These are phyloP conservation scores for Smutsia temminckii DNA, from an alignment of 2,797 vertebrate species.

Conservation along the genomic window DNA sequence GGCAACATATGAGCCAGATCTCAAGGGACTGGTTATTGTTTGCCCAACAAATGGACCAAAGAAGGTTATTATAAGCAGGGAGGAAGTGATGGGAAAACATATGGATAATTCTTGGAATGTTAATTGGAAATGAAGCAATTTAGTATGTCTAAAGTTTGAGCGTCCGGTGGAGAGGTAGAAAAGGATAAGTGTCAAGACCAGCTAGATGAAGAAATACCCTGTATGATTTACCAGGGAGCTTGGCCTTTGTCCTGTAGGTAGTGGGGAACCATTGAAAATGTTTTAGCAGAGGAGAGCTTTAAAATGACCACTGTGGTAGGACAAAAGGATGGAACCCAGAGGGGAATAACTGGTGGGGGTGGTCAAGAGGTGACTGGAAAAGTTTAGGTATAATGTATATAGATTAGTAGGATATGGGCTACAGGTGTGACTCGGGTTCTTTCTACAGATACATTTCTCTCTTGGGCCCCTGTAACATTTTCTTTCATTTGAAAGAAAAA, in stretches of 20 bases:
- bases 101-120: neutral
- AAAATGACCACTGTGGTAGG: neutral
- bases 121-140: neutral
- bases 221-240: fast-evolving
- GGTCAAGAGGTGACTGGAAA: neutral
- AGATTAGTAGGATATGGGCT: neutral
- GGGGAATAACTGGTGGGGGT: neutral
- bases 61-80: neutral
- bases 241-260: neutral
- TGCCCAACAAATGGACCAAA: neutral
- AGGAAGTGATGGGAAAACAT: fast-evolving
- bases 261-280: neutral
- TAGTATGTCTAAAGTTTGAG: neutral
- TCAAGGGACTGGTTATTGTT: neutral
- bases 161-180: neutral
- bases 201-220: neutral
- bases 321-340: neutral
- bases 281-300: neutral
- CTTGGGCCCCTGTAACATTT: neutral
- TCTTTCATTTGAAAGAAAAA: neutral
- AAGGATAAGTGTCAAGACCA: neutral
- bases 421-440: fast-evolving
- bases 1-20: fast-evolving
- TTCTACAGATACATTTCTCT: neutral
- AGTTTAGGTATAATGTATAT: neutral